Evolutionary conservation across 2,113 vertebrate genomes (phyloP), one percentile per base, ranked within the genome.

Genomic region (Limnothrissa miodon): DNA sequence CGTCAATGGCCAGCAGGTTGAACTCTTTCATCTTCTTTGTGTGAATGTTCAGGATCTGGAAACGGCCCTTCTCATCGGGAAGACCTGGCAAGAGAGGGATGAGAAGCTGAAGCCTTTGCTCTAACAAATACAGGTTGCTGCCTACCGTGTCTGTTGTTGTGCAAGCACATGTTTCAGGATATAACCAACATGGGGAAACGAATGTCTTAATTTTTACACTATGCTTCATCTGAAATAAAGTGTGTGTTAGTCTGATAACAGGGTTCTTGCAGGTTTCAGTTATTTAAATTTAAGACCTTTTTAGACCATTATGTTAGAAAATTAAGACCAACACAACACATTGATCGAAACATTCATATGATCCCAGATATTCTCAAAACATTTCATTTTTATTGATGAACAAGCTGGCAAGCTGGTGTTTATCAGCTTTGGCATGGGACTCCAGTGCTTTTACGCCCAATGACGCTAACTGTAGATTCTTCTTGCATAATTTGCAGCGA

Each of bases 31-130:
- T 99, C 91, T 98, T 95, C 33, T 92, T 92, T 0, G 97, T 99
- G 94, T 99, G 98, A 90, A 99, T 99, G 59, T 96, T 96, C 3
- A 99, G 95, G 85, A 99, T 99, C 94, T 99, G 98, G 3, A 97
- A 86, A 0, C 98, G 95, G 0, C 98, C 98, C 90, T 99, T 99
- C 90, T 99, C 98, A 0, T 99, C 98, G 0, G 98, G 98, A 66
- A 99, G 91, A 78, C 98, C 98, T 99, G 88, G 88, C 44, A 78
- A 70, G 39, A 2, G 78, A 39, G 45, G 4, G 51, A 56, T 21
- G 6, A 5, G 51, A 25, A 79, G 39, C 23, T 56, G 23, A 3
- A 53, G 83, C 53, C 39, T 23, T 19, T 6, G 13, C n/a, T 62
- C n/a, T 62, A n/a, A 29, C n/a, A 62, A 7, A 62, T 23, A n/a